Conservation (phyloP, 2,888 invertebrate genomes). For the Andrena marginata region DNA sequence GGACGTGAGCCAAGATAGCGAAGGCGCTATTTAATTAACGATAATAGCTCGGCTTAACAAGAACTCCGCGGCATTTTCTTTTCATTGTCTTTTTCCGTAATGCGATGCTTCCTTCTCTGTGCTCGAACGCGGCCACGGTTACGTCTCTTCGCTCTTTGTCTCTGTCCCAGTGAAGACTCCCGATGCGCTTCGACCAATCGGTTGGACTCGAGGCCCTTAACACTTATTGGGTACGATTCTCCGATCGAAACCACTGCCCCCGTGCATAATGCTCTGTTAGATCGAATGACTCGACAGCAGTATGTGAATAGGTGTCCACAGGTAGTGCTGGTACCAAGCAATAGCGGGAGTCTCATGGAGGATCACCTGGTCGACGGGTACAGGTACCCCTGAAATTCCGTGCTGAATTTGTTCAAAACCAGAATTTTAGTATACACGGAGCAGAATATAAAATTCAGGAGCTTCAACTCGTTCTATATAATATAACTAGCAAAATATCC, state of each 20-base stretch:
- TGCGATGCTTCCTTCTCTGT: slow-evolving; percentile 52
- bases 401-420: no score
- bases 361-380: no score
- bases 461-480: no score
- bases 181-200: slow-evolving; percentile 29
- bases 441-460: no score
- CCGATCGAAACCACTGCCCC: not conserved
- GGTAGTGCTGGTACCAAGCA: no score
- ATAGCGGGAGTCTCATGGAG: no score
- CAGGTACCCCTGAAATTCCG: no score
- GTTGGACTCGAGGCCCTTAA: slow-evolving; percentile 10
- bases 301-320: not conserved
- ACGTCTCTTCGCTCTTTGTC: slow-evolving; percentile 34
- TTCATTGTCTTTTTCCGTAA: slow-evolving; percentile 78
- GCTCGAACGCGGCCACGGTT: slow-evolving; percentile 34
- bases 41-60: slow-evolving; percentile 77
- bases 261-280: not conserved
- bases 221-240: slow-evolving; percentile 14
- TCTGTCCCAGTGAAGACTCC: slow-evolving; percentile 23
- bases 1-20: slow-evolving; percentile 71
- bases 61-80: slow-evolving; percentile 74
- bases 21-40: slow-evolving; percentile 79
- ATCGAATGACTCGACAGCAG: not conserved
- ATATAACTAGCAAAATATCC: no score
- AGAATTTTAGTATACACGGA: no score